These are phyloP conservation scores for Dynastes tityus DNA, from an alignment of 2,888 invertebrate species.

Conservation along the genomic window DNA sequence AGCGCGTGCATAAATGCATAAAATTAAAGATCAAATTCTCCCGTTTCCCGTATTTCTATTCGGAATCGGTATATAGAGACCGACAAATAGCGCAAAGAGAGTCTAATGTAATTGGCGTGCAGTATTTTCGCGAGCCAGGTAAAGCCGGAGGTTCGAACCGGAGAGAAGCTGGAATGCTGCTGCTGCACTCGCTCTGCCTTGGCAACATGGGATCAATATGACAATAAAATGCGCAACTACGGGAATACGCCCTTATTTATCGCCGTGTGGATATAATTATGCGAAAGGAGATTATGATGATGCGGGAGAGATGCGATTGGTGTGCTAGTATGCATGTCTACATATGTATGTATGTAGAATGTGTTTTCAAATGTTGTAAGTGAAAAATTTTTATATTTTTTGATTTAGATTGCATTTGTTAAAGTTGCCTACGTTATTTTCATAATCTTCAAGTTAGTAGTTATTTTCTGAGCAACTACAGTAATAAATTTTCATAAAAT, in stretches of 20 bases:
- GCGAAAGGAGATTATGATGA: neutral
- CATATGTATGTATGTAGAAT: neutral
- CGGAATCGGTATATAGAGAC: neutral
- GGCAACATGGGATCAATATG: conserved; percentile 69
- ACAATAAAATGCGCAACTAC: conserved; percentile 66
- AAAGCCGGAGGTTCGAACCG: conserved; percentile 31
- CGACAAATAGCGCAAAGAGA: neutral
- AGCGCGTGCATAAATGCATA: conserved; percentile 19
- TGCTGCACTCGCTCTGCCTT: conserved; percentile 56
- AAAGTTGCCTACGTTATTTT: neutral
- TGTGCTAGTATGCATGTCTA: neutral
- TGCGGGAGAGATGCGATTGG: neutral
- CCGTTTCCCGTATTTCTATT: conserved; percentile 3
- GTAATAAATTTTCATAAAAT: too few species aligned
- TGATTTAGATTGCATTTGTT: neutral
- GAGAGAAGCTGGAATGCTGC: conserved; percentile 39
- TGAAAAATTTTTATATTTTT: neutral
- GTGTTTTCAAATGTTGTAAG: neutral
- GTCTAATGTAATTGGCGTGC: conserved; percentile 34
- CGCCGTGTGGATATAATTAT: conserved; percentile 46
- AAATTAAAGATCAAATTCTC: conserved; percentile 30
- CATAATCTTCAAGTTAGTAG: neutral
- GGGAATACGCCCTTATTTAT: conserved; percentile 66
- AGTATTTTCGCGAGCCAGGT: conserved; percentile 33
- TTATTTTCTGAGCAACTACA: too few species aligned